Conservation (phyloP, 1,140 invertebrate species). For the Euwallacea fornicatus region DNA sequence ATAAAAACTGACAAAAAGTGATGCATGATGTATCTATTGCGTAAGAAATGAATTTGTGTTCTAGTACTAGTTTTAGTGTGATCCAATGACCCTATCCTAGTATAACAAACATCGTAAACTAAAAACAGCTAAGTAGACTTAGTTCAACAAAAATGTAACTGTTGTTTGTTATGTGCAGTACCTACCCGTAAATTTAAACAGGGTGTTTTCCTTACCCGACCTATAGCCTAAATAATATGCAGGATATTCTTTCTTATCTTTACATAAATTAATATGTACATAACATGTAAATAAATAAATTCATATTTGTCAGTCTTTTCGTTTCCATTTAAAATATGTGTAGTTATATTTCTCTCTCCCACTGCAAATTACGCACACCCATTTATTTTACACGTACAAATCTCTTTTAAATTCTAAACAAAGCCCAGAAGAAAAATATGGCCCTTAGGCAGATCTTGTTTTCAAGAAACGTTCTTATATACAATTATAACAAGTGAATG, state of each 20-base stretch:
- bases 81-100: constrained; percentile 12
- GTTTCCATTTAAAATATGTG: constrained; percentile 38
- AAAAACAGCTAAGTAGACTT: constrained; percentile 15
- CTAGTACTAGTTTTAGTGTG: constrained; percentile 1
- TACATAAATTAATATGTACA: constrained; percentile 24
- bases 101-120: constrained; percentile 18
- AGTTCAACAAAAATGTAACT: constrained; percentile 17
- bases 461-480: too few relatives aligned
- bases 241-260: constrained; percentile 30
- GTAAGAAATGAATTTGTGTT: constrained; percentile 20
- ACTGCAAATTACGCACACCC: too few relatives aligned
- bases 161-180: constrained; percentile 26
- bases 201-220: constrained; percentile 38
- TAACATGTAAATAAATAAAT: constrained; percentile 34
- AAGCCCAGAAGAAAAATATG: too few relatives aligned
- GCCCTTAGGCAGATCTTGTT: too few relatives aligned
- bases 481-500: too few relatives aligned
- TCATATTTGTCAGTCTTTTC: constrained; percentile 40
- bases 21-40: constrained; percentile 9
- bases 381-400: not conserved
- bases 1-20: constrained; percentile 26
- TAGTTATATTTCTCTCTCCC: constrained; percentile 7
- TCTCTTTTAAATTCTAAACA: not conserved
- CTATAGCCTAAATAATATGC: constrained; percentile 40
- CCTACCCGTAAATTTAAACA: constrained; percentile 35